Base-by-base conservation (phyloP, 2,797 vertebrate species). In the Thunnus albacares region DNA sequence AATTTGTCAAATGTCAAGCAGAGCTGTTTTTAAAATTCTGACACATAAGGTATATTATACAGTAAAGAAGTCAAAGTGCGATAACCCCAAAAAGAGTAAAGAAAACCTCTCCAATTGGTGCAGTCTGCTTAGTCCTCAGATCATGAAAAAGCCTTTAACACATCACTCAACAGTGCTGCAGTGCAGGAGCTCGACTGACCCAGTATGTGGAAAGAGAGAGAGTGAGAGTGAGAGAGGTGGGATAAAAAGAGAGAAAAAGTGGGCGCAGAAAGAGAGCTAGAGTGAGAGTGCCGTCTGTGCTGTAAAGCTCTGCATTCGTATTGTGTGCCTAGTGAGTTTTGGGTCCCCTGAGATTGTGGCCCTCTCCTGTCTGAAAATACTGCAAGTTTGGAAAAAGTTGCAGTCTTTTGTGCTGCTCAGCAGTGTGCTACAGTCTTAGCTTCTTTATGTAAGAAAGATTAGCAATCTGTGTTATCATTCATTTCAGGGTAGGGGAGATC, bases 141-240 rank as follows among this genome's bases (percentile, higher is more conserved):
- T 87, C 57, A 78, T 64, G 30, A 84, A 77, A 73, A 87, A 57
- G 6, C 28, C 72, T 81, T 85, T 38, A 86, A 84, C 71, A 90
- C 76, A 84, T 90, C 83, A 87, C 51, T 91, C 65, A 79, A 76
- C 73, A 87, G 73, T 93, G 86, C 87, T 92, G 91, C 90, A 93
- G 90, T 92, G 87, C 89, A 93, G 87, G 56, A 90, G 75, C 85
- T 89, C 20, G 22, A 84, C 86, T 93, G 91, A 92, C 90, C 91
- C 82, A 87, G 75, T 91, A 89, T 86, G 84, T 76, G 75, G 81
- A 82, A 69, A 82, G 66, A 82, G 75, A 74, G 47, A 71, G 71
- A 28, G 47, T 28, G 69, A 45, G 30, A n/a, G 47, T 26, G 67
- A 10, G 77, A 61, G 64, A 57, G 18, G 55, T 47, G 60, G 72